Conservation (phyloP, 2,888 invertebrate species). For the Sepiola atlantica region DNA sequence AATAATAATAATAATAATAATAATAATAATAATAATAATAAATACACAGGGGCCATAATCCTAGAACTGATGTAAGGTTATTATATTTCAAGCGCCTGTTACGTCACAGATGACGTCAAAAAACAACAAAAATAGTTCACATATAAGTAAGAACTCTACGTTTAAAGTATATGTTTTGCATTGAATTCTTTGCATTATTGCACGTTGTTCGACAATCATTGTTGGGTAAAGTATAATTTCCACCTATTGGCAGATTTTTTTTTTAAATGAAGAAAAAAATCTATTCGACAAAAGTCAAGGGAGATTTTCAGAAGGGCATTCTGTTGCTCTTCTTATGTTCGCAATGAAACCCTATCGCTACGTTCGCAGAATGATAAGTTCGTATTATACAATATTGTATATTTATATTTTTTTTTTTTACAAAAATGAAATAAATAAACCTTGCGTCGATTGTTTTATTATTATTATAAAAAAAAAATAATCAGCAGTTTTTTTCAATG, state of each 20-base stretch:
- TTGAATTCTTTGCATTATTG: background rate
- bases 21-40: background rate
- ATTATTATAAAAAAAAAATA: background rate
- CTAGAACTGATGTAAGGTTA: background rate
- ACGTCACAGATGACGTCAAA: background rate
- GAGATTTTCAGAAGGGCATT: background rate
- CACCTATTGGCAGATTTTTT: background rate
- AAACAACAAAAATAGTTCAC: constrained; percentile 1
- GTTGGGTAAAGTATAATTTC: background rate
- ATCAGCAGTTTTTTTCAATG: background rate
- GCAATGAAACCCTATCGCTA: background rate
- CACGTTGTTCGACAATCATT: background rate
- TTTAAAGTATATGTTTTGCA: background rate
- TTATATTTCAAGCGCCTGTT: background rate
- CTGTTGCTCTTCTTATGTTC: background rate
- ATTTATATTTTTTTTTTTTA: background rate
- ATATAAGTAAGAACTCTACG: background rate
- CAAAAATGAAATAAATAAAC: background rate
- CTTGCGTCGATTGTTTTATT: background rate
- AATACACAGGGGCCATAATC: background rate
- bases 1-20: background rate
- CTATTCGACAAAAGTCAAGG: background rate
- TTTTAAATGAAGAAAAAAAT: background rate
- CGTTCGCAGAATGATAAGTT: background rate
- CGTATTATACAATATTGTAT: background rate